Conservation (phyloP, 2,888 invertebrate genomes). For the Parascotia fuliginaria region DNA sequence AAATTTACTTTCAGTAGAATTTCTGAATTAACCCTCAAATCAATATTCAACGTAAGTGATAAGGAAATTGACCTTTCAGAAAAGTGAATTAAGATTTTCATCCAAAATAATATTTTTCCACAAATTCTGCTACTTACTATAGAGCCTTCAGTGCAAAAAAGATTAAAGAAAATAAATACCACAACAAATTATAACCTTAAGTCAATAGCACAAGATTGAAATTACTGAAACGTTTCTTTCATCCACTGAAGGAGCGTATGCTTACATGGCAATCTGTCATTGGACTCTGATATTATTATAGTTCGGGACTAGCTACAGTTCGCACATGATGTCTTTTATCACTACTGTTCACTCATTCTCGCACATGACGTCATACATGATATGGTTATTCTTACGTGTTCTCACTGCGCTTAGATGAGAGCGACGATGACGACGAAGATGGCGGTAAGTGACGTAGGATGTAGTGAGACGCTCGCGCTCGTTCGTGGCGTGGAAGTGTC, state of each 20-base stretch:
- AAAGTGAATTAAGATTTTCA: too few relatives aligned
- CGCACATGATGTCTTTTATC: conserved; percentile 34
- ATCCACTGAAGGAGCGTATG: background rate
- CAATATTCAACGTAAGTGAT: too few relatives aligned
- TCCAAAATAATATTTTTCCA: too few relatives aligned
- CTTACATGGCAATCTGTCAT: conserved; percentile 35
- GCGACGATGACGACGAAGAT: conserved; percentile 44
- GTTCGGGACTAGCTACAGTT: conserved; percentile 60
- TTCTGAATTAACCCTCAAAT: too few relatives aligned
- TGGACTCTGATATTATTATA: conserved; percentile 44
- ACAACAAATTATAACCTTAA: too few relatives aligned
- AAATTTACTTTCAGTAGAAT: too few relatives aligned
- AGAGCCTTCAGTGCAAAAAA: too few relatives aligned
- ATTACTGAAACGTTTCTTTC: too few relatives aligned
- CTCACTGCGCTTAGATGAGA: conserved; percentile 47
- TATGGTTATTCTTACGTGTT: conserved; percentile 61
- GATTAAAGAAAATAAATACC: too few relatives aligned
- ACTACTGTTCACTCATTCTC: conserved; percentile 43
- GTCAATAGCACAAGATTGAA: too few relatives aligned
- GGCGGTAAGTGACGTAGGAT: conserved; percentile 40
- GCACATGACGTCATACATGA: conserved; percentile 57
- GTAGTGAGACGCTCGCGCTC: conserved; percentile 45
- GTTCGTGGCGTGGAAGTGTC: conserved; percentile 65
- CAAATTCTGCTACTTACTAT: too few relatives aligned
- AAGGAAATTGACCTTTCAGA: too few relatives aligned